phyloP scores from a whole-genome alignment of 2,888 invertebrate species.

The Synergus umbraculus region DNA sequence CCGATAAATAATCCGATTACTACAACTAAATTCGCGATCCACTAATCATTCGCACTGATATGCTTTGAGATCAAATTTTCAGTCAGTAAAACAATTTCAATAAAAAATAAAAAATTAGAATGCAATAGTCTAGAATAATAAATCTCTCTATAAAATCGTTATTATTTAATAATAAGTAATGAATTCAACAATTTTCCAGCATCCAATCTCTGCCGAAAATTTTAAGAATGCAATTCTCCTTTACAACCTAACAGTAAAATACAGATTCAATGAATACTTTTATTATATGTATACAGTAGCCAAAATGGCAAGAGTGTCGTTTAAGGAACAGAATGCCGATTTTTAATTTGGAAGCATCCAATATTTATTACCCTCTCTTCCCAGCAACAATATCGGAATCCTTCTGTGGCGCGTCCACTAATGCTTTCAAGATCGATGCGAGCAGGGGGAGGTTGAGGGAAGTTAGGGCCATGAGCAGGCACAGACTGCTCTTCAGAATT shows the following conservation, averaged over 20 bases:
- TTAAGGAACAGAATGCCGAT: not conserved
- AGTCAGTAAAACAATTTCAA: too few species aligned
- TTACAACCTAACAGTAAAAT: not conserved
- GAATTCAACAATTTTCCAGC: too few species aligned
- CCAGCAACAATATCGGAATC: slow-evolving; percentile 32
- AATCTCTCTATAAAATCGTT: too few species aligned
- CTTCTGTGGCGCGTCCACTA: slow-evolving; percentile 46
- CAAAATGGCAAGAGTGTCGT: not conserved
- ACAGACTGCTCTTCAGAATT: slow-evolving; percentile 63
- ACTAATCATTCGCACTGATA: too few species aligned
- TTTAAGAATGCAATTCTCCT: too few species aligned
- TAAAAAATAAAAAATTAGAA: too few species aligned
- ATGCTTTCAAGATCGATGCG: slow-evolving; percentile 62
- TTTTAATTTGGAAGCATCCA: slow-evolving; percentile 3
- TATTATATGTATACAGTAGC: not conserved
- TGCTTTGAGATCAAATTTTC: too few species aligned
- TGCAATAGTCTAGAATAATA: too few species aligned
- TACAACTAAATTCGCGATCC: too few species aligned
- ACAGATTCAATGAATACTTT: not conserved
- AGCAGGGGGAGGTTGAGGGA: slow-evolving; percentile 27
- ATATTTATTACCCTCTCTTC: slow-evolving; percentile 43
- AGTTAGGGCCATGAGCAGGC: slow-evolving; percentile 57
- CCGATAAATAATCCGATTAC: too few species aligned
- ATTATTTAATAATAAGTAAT: too few species aligned
- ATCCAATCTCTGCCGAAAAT: too few species aligned